Evolutionary conservation across 2,888 invertebrate species (phyloP), one percentile per base, ranked within the genome.

Genomic region (Spisula subtruncata): DNA sequence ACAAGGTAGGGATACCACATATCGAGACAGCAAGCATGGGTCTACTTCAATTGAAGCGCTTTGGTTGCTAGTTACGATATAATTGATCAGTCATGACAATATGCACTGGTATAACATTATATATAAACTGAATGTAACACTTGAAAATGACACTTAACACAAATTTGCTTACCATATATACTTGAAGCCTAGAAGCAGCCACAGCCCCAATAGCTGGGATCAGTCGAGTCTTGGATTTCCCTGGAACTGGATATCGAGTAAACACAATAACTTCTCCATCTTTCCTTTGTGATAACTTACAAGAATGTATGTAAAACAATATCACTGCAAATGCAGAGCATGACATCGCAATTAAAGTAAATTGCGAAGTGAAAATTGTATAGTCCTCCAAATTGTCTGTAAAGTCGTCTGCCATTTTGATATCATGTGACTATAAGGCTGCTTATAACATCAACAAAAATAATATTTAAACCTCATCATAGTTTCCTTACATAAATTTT

Each of bases 151-250:
- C 41, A 2, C 41, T 41, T 5, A 41, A 41, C 4, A 41, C 41
- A 41, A 41, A 8, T 41, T 41, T 46, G 20, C 81, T 81, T 84
- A 94, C 94, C 94, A 95, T 94, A 29, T 81, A 86, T 0, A 93
- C 90, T 86, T 95, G 95, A n/a, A 90, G 83, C 71, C 88, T 86
- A 2, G 94, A 91, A 8, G 95, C 95, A 48, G 93, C 93, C 29
- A 86, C 85, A 14, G 89, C 81, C 16, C 94, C 94, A 18, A 94
- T 66, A 2, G 81, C 83, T 0, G 94, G 94, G 29, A 93, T 92
- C n/a, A 94, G 82, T 20, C 94, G 90, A 12, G 94, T 95, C 86
- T 95, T 95, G 12, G 94, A 93, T 48, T 92, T 91, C 1, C 95
- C 95, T 16, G 94, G 89, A n/a, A 82, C 81, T 0, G 95, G 95